Conservation (phyloP, 2,888 invertebrate genomes). For the Tenthredo mesomela region DNA sequence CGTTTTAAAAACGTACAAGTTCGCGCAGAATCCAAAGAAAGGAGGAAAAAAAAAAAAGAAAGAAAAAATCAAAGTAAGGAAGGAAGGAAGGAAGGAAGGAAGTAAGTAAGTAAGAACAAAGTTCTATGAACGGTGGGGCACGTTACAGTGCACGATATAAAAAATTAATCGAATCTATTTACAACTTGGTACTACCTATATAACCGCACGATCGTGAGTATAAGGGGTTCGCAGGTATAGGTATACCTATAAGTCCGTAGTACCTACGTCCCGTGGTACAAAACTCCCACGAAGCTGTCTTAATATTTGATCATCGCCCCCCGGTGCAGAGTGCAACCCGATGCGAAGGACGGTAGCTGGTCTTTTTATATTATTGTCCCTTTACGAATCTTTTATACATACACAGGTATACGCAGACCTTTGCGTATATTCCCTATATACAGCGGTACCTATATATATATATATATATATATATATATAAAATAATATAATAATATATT, state of each 20-base stretch:
- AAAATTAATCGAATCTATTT: conserved; percentile 24
- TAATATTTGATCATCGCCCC: conserved; percentile 49
- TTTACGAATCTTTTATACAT: neutral
- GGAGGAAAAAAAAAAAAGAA: neutral
- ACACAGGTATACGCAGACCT: neutral
- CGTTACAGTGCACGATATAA: neutral
- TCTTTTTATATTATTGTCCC: neutral
- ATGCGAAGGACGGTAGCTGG: neutral
- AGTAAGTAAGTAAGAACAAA: neutral
- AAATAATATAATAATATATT: no score
- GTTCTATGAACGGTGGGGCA: neutral
- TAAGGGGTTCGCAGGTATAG: neutral
- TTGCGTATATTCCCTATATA: neutral
- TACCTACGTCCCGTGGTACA: neutral
- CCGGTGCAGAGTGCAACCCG: conserved; percentile 10
- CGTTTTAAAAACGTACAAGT: conserved; percentile 37
- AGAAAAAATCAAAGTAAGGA: neutral
- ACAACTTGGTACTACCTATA: neutral
- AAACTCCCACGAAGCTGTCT: conserved; percentile 56
- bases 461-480: no score
- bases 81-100: neutral
- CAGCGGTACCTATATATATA: neutral
- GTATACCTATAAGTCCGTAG: neutral
- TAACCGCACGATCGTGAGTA: neutral
- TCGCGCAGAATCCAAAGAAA: neutral